phyloP scores from a whole-genome alignment of 92 coral and sea anemone genomes.

The Phenganax marumi region DNA sequence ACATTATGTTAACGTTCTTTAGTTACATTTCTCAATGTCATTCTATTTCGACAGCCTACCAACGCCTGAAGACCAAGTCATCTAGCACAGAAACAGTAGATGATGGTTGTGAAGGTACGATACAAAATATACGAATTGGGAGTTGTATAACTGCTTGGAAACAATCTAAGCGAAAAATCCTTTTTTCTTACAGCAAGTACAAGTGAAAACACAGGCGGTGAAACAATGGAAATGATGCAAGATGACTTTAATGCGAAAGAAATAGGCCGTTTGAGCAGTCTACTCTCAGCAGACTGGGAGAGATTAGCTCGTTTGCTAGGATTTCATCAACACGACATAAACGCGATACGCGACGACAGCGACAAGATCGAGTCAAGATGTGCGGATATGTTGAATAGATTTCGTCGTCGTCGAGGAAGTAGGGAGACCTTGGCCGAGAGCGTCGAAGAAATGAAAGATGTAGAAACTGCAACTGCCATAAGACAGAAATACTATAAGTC shows the following conservation, averaged over 20 bases:
- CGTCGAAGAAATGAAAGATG: slow-evolving; percentile 35
- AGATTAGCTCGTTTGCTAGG: slow-evolving; percentile 35
- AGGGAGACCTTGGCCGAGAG: slow-evolving; percentile 41
- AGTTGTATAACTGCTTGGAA: background rate
- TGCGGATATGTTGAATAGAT: slow-evolving; percentile 30
- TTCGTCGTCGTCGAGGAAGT: slow-evolving; percentile 15
- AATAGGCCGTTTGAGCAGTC: slow-evolving; percentile 43
- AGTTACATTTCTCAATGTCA: too few relatives aligned
- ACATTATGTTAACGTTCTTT: too few relatives aligned
- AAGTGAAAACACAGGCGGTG: background rate
- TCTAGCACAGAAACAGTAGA: background rate
- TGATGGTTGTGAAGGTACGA: background rate
- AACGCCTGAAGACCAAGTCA: background rate
- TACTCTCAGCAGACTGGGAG: slow-evolving; percentile 38
- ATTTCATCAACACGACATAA: slow-evolving; percentile 41
- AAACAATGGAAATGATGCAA: background rate
- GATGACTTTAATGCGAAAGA: slow-evolving; percentile 44
- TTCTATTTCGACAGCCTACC: background rate
- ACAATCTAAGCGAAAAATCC: background rate
- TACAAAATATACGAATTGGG: background rate
- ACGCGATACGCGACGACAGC: slow-evolving; percentile 31
- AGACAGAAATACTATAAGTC: slow-evolving; percentile 38
- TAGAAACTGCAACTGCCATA: slow-evolving; percentile 28
- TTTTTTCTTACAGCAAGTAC: background rate
- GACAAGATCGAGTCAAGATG: slow-evolving; percentile 41